A percentile compares a stretch with the other conserved stretches of the same genome.
Conservation (phyloP, 2,888 invertebrate genomes). For the Nomada fabriciana region DNA sequence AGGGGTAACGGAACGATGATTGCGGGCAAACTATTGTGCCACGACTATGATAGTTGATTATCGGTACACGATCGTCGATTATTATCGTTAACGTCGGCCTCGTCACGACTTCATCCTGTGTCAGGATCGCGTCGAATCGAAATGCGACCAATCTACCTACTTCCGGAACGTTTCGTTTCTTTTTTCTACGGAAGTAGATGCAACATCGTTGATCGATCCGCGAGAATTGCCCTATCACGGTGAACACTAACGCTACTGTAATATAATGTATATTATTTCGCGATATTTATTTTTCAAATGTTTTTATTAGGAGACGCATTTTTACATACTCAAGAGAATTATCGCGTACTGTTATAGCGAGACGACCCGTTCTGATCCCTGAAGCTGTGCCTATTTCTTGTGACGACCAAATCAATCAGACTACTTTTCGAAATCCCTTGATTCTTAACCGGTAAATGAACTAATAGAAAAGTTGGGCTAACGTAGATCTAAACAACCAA, state of each 20-base stretch:
- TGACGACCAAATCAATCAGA: not conserved
- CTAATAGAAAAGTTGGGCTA: not conserved
- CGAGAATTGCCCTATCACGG: constrained; percentile 68
- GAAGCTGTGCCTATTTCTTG: constrained; percentile 20
- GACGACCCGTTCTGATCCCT: constrained; percentile 64
- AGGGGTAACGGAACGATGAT: constrained; percentile 64
- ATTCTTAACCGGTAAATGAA: not conserved
- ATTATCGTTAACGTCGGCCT: constrained; percentile 11
- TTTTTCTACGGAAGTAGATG: constrained; percentile 10
- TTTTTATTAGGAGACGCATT: constrained; percentile 77
- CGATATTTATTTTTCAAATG: constrained; percentile 77
- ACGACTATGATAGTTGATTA: constrained; percentile 44
- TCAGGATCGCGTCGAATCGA: constrained; percentile 13
- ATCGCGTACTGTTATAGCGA: constrained; percentile 69
- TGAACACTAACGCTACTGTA: constrained; percentile 77
- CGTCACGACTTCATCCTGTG: constrained; percentile 11
- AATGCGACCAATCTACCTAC: constrained; percentile 28
- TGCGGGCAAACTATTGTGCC: constrained; percentile 28
- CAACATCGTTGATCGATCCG: constrained; percentile 67
- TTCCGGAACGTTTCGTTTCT: constrained; percentile 30
- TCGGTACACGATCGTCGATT: constrained; percentile 28
- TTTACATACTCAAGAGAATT: constrained; percentile 73
- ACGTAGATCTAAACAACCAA: not conserved
- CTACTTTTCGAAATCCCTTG: not conserved
- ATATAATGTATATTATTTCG: constrained; percentile 82